These are phyloP conservation scores for Tachysurus fulvidraco DNA, from an alignment of 2,113 vertebrate genomes.

Conservation along the genomic window DNA sequence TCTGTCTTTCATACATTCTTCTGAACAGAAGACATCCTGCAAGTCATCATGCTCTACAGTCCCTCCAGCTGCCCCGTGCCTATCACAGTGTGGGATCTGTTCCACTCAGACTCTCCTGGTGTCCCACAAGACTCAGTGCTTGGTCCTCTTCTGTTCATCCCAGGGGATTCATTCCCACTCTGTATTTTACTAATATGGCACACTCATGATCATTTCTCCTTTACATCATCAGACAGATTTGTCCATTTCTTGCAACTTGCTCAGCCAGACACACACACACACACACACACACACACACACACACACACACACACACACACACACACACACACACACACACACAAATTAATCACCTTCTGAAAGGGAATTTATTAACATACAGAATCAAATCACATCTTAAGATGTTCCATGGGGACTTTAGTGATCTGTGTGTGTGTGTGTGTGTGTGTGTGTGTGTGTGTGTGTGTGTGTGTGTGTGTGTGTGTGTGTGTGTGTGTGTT, in stretches of 20 bases:
- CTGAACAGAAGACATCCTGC: background rate
- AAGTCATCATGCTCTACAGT: background rate
- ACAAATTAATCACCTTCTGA: background rate
- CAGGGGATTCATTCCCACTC: background rate
- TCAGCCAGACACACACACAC: too few species aligned
- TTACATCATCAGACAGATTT: background rate
- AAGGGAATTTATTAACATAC: background rate
- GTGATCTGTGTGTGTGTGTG: background rate
- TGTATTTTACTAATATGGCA: background rate
- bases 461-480: background rate
- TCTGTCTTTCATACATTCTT: background rate
- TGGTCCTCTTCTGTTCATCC: background rate
- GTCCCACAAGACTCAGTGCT: background rate
- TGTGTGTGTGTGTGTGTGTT: conserved; percentile 2
- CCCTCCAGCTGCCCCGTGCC: background rate
- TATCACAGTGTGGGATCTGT: background rate
- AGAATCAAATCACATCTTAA: background rate
- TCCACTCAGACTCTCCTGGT: background rate
- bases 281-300: background rate
- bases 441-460: background rate
- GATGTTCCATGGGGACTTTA: background rate
- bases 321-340: too few species aligned
- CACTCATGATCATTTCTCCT: background rate
- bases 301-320: too few species aligned
- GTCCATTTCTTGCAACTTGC: background rate